phyloP scores from a whole-genome alignment of 2,113 vertebrate species.

The Rafetus swinhoei region DNA sequence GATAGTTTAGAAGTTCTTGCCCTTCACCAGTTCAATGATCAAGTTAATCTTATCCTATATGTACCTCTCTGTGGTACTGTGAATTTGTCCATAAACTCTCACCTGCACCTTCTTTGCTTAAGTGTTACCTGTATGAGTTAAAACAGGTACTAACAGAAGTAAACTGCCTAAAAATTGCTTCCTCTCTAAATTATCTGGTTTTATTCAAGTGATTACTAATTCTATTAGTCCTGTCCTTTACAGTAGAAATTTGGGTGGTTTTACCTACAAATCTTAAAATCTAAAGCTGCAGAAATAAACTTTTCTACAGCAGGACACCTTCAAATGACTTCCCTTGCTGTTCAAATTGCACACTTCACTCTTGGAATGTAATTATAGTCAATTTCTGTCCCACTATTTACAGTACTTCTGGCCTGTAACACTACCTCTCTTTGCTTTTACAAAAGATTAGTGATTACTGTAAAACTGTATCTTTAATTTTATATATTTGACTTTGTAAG shows the following conservation, averaged over 20 bases:
- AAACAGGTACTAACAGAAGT: not conserved
- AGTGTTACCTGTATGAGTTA: not conserved
- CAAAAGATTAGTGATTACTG: not conserved
- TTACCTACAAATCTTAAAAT: not conserved
- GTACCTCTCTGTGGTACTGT: not conserved
- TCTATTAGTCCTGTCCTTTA: not conserved
- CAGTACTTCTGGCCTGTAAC: not conserved
- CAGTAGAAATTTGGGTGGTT: not conserved
- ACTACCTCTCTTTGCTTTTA: slow-evolving; percentile 49
- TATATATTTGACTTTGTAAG: slow-evolving; percentile 48
- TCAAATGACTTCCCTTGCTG: fast-evolving
- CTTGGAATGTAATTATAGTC: not conserved
- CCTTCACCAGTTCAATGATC: not conserved
- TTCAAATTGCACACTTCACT: not conserved
- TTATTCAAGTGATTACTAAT: not conserved
- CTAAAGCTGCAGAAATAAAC: no score
- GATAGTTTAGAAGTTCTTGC: fast-evolving
- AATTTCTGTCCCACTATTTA: not conserved
- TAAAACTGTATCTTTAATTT: not conserved
- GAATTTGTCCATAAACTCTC: not conserved
- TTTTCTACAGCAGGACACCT: fast-evolving
- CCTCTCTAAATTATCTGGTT: not conserved
- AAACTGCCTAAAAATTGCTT: not conserved
- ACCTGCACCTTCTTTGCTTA: no score
- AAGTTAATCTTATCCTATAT: not conserved